These are phyloP conservation scores for Epistrophe eligans DNA, from an alignment of 2,888 invertebrate genomes.

Conservation along the genomic window DNA sequence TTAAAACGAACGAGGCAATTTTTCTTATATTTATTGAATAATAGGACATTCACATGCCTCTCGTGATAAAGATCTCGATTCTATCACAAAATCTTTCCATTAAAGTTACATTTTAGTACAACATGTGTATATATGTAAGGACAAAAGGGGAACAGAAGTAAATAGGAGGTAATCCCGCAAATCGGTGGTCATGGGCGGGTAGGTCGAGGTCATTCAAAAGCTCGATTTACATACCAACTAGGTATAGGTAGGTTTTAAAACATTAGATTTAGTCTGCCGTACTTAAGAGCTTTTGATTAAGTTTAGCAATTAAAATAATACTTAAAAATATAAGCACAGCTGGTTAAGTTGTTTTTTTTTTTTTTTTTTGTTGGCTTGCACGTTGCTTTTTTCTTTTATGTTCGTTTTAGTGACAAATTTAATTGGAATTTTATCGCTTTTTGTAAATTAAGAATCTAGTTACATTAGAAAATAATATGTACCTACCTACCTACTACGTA, in stretches of 20 bases:
- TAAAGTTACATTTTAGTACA: background rate
- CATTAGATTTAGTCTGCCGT: background rate
- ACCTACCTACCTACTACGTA: background rate
- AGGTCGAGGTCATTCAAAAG: slow-evolving; percentile 37
- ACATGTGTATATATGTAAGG: background rate
- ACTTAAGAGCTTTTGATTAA: slow-evolving; percentile 22
- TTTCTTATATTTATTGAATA: slow-evolving; percentile 48
- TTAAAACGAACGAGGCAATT: slow-evolving; percentile 21
- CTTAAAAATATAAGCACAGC: slow-evolving; percentile 12
- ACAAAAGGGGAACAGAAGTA: background rate
- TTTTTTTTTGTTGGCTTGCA: background rate
- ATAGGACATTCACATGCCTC: slow-evolving; percentile 25
- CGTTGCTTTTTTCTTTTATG: background rate
- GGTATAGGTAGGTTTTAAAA: background rate
- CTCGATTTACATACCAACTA: slow-evolving; percentile 4
- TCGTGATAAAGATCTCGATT: slow-evolving; percentile 11
- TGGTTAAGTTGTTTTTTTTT: background rate
- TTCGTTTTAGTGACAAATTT: slow-evolving; percentile 22
- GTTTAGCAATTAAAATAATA: background rate
- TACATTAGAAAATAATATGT: slow-evolving; percentile 5
- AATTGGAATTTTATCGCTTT: slow-evolving; percentile 47
- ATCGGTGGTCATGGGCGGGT: slow-evolving; percentile 29
- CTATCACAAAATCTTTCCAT: slow-evolving; percentile 13
- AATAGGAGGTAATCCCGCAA: slow-evolving; percentile 16
- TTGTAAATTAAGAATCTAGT: slow-evolving; percentile 11